Percentiles rank a stretch among this genome's conserved stretches.
phyloP scores from a whole-genome alignment of 2,888 invertebrate genomes.

The Lysandra bellargus region DNA sequence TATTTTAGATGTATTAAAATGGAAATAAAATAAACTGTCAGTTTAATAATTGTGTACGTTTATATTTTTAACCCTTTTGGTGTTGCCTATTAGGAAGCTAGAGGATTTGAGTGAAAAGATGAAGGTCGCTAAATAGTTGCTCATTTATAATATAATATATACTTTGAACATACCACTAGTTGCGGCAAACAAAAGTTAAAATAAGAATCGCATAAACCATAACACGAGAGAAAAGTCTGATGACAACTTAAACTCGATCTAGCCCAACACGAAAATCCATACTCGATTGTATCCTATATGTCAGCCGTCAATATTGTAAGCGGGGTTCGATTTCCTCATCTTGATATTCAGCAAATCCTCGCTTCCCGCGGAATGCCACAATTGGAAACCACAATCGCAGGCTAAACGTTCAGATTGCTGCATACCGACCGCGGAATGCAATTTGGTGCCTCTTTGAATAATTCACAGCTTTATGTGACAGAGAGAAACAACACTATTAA shows the following conservation, averaged over 20 bases:
- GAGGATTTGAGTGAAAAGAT: no score
- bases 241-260: neutral
- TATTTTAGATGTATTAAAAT: no score
- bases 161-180: no score
- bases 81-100: no score
- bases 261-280: neutral
- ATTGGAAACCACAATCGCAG: slow-evolving; percentile 33
- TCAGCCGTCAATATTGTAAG: slow-evolving; percentile 18
- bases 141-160: no score
- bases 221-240: neutral
- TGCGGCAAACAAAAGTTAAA: neutral
- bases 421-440: slow-evolving; percentile 35
- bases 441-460: slow-evolving; percentile 33
- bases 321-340: slow-evolving; percentile 22
- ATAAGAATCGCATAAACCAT: neutral
- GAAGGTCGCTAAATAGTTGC: no score
- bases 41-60: no score
- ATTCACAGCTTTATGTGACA: slow-evolving; percentile 17
- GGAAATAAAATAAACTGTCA: no score
- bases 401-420: slow-evolving; percentile 32
- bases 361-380: slow-evolving; percentile 31
- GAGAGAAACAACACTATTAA: neutral
- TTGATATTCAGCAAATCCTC: slow-evolving; percentile 31
- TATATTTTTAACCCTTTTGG: no score
- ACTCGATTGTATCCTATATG: neutral